These are phyloP conservation scores for Dendropsophus ebraccatus DNA, from an alignment of 2,113 vertebrate species.

Conservation along the genomic window DNA sequence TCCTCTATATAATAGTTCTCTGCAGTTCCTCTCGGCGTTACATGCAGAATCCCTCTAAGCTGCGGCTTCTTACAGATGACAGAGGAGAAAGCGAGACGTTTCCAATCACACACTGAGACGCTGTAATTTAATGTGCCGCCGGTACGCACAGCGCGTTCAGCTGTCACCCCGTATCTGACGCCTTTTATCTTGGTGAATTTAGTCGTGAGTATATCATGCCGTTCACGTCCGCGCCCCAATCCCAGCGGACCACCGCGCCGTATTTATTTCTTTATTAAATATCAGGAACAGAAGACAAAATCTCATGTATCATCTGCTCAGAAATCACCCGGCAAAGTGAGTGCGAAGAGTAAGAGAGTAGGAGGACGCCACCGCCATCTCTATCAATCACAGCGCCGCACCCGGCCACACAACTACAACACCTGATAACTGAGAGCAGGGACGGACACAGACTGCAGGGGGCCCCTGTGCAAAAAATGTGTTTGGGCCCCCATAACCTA, in stretches of 20 bases:
- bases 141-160: not conserved
- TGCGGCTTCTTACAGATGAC: not conserved
- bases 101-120: not conserved
- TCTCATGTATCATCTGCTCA: constrained; percentile 8
- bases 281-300: constrained; percentile 11
- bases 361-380: not conserved
- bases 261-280: constrained; percentile 22
- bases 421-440: too few species aligned
- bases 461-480: too few species aligned
- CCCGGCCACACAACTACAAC: not conserved
- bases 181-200: constrained; percentile 6
- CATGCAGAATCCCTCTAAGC: not conserved
- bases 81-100: not conserved
- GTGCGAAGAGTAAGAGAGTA: not conserved
- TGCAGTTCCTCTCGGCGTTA: too few species aligned
- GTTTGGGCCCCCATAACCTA: too few species aligned
- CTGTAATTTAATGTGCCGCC: not conserved
- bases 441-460: too few species aligned
- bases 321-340: constrained; percentile 2
- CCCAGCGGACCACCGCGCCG: not conserved
- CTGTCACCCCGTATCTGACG: not conserved
- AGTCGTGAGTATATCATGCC: not conserved
- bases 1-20: too few species aligned
- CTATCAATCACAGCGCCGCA: not conserved
- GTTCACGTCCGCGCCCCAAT: constrained; percentile 12